Evolutionary conservation across 1,140 invertebrate genomes (phyloP), one percentile per base, ranked within the genome.

Genomic region (Drosophila ercepeae): DNA sequence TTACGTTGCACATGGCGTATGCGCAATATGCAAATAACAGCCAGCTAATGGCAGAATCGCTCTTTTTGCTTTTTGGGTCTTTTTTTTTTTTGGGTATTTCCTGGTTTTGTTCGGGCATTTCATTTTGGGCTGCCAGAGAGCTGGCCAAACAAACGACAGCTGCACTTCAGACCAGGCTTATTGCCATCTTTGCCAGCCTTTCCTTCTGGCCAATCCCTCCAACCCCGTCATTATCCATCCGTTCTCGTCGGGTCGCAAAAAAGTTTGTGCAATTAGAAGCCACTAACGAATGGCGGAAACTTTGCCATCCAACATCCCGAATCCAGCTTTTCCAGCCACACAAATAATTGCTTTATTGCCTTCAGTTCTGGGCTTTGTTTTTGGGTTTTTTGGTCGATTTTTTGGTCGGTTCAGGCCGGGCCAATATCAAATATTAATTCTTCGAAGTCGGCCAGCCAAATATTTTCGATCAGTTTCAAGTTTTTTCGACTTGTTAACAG

Each of bases 21-120:
- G 64, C 75, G 65, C 74, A 76, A 81, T 86, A 84, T 86, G 79
- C 82, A 84, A 86, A 86, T 84, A 67, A 67, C 57, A 57, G 59
- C 41, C 44, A 34, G 52, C 68, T 71, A 57, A 58, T 59, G 34
- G 49, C 36, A 71, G 49, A 57, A 67, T 50, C 58, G 52, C 16
- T 34, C 42, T 48, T 21, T n/a, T n/a, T n/a, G n/a, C n/a, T 46
- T 16, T 25, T 32, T 6, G 6, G 29, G 29, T 9, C 9, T n/a
- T 32, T 48, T 46, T 16, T 25, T 32, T 46, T 16, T 25, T 32
- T 6, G 6, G 29, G 29, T 9, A 9, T n/a, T 32, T 48, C 19
- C 34, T 16, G 18, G 16, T 29, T 36, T 23, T 13, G n/a, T 21
- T 27, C 16, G 42, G 50, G 54, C 21, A 51, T 58, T 81, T 46